Conservation (phyloP, 2,888 invertebrate genomes). For the Nomada fabriciana region DNA sequence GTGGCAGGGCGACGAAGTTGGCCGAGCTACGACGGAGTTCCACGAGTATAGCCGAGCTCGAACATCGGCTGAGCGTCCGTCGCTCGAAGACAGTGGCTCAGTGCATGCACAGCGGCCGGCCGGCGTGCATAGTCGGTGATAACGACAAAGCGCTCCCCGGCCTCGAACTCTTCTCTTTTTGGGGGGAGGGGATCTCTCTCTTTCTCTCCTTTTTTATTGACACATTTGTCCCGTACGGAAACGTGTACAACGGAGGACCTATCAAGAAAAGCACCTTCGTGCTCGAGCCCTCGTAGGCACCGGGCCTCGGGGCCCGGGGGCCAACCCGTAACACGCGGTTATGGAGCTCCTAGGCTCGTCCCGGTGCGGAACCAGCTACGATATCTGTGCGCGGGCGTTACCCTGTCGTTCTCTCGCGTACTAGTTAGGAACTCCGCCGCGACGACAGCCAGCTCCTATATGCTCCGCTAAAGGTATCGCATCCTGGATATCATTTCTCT, state of each 20-base stretch:
- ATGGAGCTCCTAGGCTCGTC: slow-evolving; percentile 64
- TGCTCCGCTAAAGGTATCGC: slow-evolving; percentile 48
- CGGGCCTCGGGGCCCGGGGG: slow-evolving; percentile 72
- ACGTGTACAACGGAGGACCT: slow-evolving; percentile 31
- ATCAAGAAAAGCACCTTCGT: slow-evolving; percentile 25
- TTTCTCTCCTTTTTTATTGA: background rate
- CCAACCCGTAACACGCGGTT: slow-evolving; percentile 55
- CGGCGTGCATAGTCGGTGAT: slow-evolving; percentile 78
- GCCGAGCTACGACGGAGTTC: slow-evolving; percentile 53
- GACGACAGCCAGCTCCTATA: slow-evolving; percentile 30
- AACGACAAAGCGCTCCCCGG: slow-evolving; percentile 44
- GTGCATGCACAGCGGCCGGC: slow-evolving; percentile 82
- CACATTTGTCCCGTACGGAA: slow-evolving; percentile 9
- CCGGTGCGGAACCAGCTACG: slow-evolving; percentile 55
- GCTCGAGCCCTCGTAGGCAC: slow-evolving; percentile 52
- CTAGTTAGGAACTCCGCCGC: slow-evolving; percentile 41
- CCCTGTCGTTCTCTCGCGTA: slow-evolving; percentile 51
- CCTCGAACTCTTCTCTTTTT: slow-evolving; percentile 19
- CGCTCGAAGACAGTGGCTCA: slow-evolving; percentile 70
- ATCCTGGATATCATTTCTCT: slow-evolving; percentile 1
- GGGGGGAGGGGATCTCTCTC: slow-evolving; percentile 1
- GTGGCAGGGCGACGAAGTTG: slow-evolving; percentile 57
- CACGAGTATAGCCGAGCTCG: slow-evolving; percentile 65
- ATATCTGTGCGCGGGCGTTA: slow-evolving; percentile 66
- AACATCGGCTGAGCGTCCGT: slow-evolving; percentile 54